A percentile compares a stretch with the other conserved stretches of the same genome.
Evolutionary conservation across 2,888 invertebrate genomes (phyloP).

Genomic region (Xestia rhomboidea): DNA sequence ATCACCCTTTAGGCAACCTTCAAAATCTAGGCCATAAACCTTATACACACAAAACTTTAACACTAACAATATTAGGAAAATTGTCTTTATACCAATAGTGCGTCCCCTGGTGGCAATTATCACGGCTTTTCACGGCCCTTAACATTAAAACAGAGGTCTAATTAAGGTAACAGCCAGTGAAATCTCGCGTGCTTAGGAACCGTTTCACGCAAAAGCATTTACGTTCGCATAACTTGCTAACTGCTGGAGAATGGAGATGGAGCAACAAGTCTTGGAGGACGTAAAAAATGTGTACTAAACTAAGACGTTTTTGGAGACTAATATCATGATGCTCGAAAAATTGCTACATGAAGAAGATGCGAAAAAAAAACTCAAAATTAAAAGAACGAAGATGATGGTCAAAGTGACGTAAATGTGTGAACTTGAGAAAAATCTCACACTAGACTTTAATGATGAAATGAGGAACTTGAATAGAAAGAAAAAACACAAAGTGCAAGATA

Average conservation of each 20-base stretch:
- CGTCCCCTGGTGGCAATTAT: slow-evolving; percentile 60
- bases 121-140: slow-evolving; percentile 66
- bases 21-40: background rate
- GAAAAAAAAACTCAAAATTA: background rate
- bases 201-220: slow-evolving; percentile 76
- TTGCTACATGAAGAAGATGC: background rate
- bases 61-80: slow-evolving; percentile 41
- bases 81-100: slow-evolving; percentile 51
- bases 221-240: slow-evolving; percentile 70
- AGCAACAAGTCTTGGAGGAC: slow-evolving; percentile 74
- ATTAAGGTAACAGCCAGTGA: slow-evolving; percentile 81
- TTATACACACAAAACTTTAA: slow-evolving; percentile 8
- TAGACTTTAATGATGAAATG: background rate
- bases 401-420: background rate
- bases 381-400: background rate
- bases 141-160: slow-evolving; percentile 65
- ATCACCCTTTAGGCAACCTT: background rate
- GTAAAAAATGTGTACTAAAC: slow-evolving; percentile 3
- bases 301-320: background rate
- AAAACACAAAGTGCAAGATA: slow-evolving; percentile 6
- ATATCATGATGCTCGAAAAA: background rate
- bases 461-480: background rate
- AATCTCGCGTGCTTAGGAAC: slow-evolving; percentile 81
- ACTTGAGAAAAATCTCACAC: background rate
- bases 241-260: slow-evolving; percentile 71